Percentiles rank a stretch among this genome's conserved stretches.
Conservation (phyloP, 2,888 invertebrate species). For the Drosophila mulleri region DNA sequence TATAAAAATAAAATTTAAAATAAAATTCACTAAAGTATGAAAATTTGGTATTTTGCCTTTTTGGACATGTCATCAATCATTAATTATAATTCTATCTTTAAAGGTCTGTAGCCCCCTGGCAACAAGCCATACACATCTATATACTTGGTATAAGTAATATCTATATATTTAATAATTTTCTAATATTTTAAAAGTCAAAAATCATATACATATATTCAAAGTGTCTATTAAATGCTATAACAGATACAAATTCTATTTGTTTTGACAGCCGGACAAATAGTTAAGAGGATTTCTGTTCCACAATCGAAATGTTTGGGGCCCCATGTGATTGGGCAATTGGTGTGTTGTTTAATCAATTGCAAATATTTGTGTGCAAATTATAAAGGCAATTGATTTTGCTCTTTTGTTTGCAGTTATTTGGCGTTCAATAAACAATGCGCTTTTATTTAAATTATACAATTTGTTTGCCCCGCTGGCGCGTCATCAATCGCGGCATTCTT, state of each 20-base stretch:
- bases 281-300: slow-evolving; percentile 6
- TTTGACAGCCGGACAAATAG: slow-evolving; percentile 18
- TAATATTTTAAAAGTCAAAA: no score
- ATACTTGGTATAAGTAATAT: no score
- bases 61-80: no score
- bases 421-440: slow-evolving; percentile 40
- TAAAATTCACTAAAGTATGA: no score
- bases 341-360: slow-evolving; percentile 49
- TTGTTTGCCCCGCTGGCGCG: slow-evolving; percentile 15
- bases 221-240: no score
- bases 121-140: no score
- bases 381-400: slow-evolving; percentile 30
- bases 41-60: no score
- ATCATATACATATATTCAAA: no score
- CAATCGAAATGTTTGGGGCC: slow-evolving; percentile 16
- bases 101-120: no score
- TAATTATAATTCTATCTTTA: no score
- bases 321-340: slow-evolving; percentile 20
- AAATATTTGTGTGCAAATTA: slow-evolving; percentile 41
- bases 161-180: no score
- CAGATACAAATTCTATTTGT: neutral
- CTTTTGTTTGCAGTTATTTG: slow-evolving; percentile 19
- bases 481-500: slow-evolving; percentile 38
- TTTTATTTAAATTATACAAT: slow-evolving; percentile 46
- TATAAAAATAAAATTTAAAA: no score